These are phyloP conservation scores for Thalassarche chlororhynchos DNA, from an alignment of 2,113 vertebrate species.

Conservation along the genomic window DNA sequence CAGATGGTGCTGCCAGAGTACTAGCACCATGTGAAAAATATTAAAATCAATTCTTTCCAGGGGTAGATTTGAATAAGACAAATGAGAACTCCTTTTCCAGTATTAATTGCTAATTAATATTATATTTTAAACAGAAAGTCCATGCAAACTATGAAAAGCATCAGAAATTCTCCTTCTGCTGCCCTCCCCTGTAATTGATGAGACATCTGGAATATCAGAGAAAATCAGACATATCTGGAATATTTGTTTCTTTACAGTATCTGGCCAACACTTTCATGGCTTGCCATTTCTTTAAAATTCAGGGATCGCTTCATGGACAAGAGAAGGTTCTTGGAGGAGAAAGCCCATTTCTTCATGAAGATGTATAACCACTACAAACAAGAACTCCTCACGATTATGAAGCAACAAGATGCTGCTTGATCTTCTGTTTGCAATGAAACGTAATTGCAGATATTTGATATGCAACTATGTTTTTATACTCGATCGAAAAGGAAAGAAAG, in stretches of 20 bases:
- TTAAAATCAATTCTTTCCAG: neutral
- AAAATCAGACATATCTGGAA: neutral
- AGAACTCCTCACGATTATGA: neutral
- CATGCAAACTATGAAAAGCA: neutral
- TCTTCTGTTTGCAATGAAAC: neutral
- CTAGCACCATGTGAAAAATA: neutral
- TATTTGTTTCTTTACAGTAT: neutral
- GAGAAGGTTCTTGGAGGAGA: neutral
- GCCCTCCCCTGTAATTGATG: neutral
- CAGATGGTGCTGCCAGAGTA: neutral
- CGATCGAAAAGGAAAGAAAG: neutral
- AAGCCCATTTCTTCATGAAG: neutral
- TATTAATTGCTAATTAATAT: neutral
- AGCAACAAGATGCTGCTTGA: neutral
- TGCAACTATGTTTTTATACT: neutral
- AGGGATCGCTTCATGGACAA: rapidly evolving
- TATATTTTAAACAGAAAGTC: neutral
- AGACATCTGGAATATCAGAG: neutral
- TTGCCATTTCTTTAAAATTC: neutral
- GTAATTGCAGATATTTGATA: neutral
- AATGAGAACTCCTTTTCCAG: neutral
- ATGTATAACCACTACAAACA: neutral
- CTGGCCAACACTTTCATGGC: neutral
- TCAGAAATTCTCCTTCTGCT: neutral
- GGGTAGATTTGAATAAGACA: neutral